Conservation (phyloP, 2,888 invertebrate species). For the Scaptomyza cyrtandrae region DNA sequence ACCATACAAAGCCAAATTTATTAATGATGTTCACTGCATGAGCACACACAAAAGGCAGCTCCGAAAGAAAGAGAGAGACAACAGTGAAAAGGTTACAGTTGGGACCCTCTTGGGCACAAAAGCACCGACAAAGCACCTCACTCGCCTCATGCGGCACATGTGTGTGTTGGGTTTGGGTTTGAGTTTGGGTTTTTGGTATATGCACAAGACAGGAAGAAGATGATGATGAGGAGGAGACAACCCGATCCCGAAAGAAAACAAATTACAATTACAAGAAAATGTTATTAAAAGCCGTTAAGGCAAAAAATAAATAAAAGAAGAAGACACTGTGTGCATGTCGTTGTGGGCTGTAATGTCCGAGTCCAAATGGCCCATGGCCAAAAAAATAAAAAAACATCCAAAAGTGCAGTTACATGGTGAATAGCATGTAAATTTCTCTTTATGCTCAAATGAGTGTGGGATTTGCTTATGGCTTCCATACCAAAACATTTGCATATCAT, state of each 20-base stretch:
- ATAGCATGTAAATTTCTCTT: slow-evolving; percentile 74
- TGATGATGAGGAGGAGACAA: slow-evolving; percentile 14
- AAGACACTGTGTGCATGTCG: slow-evolving; percentile 33
- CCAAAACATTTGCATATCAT: slow-evolving; percentile 61
- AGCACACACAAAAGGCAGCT: slow-evolving; percentile 48
- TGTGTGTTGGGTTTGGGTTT: slow-evolving; percentile 22
- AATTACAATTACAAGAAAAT: slow-evolving; percentile 83
- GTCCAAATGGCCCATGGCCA: slow-evolving; percentile 67
- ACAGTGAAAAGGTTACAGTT: slow-evolving; percentile 68
- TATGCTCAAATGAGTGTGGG: slow-evolving; percentile 68
- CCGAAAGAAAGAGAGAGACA: slow-evolving; percentile 7
- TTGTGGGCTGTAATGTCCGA: slow-evolving; percentile 53
- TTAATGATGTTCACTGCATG: slow-evolving; percentile 70
- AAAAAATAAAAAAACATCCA: slow-evolving; percentile 31
- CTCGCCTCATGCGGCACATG: slow-evolving; percentile 24
- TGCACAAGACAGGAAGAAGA: slow-evolving; percentile 40
- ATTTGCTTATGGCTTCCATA: slow-evolving; percentile 66
- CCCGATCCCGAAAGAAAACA: slow-evolving; percentile 62
- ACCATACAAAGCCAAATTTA: slow-evolving; percentile 73
- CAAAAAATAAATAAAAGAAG: slow-evolving; percentile 69
- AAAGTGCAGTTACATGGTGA: slow-evolving; percentile 55
- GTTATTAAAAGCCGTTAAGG: slow-evolving; percentile 78
- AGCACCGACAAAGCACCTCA: slow-evolving; percentile 68
- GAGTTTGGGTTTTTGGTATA: slow-evolving; percentile 25
- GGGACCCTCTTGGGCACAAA: slow-evolving; percentile 50